These are phyloP conservation scores for Microdon myrmicae DNA, from an alignment of 2,888 invertebrate species.

Conservation along the genomic window DNA sequence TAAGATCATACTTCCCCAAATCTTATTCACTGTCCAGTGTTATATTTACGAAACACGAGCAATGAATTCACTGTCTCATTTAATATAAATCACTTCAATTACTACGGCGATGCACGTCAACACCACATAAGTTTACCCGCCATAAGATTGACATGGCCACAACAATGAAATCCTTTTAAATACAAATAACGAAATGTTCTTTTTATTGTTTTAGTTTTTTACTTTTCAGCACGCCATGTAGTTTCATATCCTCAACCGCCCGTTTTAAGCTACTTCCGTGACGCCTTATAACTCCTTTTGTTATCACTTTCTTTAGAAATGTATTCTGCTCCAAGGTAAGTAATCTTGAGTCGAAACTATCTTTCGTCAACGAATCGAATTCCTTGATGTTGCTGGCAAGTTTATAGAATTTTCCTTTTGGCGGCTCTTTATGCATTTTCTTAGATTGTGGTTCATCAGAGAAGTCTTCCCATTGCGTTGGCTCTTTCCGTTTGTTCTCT, in stretches of 20 bases:
- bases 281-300: conserved; percentile 20
- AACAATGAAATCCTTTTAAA: no score
- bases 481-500: conserved; percentile 55
- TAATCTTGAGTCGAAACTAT: conserved; percentile 51
- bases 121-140: no score
- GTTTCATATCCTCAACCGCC: conserved; percentile 40
- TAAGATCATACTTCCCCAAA: no score
- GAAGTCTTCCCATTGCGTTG: conserved; percentile 60
- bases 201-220: neutral
- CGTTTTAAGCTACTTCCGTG: conserved; percentile 13
- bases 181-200: no score
- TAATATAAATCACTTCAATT: no score
- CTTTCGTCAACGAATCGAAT: neutral
- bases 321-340: conserved; percentile 56
- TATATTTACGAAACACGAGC: no score
- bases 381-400: conserved; percentile 1
- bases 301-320: conserved; percentile 52
- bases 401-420: neutral
- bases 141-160: no score
- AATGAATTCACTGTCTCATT: no score
- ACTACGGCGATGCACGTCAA: no score
- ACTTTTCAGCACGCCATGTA: conserved; percentile 25
- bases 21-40: no score
- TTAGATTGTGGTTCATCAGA: conserved; percentile 37
- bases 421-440: conserved; percentile 7